phyloP scores from a whole-genome alignment of 2,888 invertebrate species.

The Romanomermis culicivorax region DNA sequence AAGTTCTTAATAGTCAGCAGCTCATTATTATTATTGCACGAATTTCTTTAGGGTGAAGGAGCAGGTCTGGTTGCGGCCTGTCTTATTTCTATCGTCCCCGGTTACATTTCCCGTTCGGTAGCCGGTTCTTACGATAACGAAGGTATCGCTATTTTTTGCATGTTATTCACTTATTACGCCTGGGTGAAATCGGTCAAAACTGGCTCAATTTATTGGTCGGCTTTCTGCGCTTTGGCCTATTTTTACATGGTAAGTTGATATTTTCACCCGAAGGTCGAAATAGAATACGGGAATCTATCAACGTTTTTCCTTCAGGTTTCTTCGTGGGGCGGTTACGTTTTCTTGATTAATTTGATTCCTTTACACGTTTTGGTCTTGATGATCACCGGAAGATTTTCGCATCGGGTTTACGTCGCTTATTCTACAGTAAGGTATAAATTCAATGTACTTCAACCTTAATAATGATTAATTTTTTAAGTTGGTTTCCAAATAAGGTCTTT shows the following conservation, averaged over 20 bases:
- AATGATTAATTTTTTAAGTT: background rate
- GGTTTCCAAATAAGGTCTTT: too few relatives aligned
- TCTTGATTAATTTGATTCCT: constrained; percentile 88
- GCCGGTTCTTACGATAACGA: constrained; percentile 96
- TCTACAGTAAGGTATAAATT: constrained; percentile 40
- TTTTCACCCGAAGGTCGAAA: constrained; percentile 5
- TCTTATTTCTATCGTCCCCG: constrained; percentile 65
- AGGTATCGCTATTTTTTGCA: constrained; percentile 85
- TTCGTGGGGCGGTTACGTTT: constrained; percentile 94
- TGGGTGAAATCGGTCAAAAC: constrained; percentile 95
- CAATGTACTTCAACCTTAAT: background rate
- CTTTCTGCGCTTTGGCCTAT: constrained; percentile 70
- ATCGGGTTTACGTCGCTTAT: constrained; percentile 77
- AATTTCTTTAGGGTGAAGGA: constrained; percentile 48
- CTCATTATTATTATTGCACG: background rate
- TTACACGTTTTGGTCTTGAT: constrained; percentile 78
- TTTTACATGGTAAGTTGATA: constrained; percentile 68
- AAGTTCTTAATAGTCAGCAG: background rate
- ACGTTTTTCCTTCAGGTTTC: constrained; percentile 44
- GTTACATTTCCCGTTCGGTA: constrained; percentile 82
- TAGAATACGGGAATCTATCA: too few relatives aligned
- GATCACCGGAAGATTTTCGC: constrained; percentile 75
- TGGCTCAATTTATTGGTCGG: constrained; percentile 73
- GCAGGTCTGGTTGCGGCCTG: constrained; percentile 81
- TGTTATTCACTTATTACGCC: constrained; percentile 84